Conservation (phyloP, 2,888 invertebrate species). For the Achlya flavicornis region DNA sequence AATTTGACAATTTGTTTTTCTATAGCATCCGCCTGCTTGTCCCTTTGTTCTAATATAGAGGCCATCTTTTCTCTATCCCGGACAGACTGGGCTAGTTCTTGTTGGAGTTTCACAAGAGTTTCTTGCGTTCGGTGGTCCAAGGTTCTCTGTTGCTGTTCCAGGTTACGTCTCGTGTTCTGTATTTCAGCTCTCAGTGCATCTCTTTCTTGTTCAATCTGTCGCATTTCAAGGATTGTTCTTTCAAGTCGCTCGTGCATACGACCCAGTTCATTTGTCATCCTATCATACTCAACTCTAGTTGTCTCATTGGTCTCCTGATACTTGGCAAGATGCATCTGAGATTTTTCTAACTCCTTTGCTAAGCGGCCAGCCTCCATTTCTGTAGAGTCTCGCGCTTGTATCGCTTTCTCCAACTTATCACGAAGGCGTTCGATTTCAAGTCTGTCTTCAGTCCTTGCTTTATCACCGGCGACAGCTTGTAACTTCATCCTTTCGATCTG, state of each 20-base stretch:
- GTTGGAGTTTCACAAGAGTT: conserved; percentile 88
- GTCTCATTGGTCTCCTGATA: conserved; percentile 93
- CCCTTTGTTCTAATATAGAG: conserved; percentile 90
- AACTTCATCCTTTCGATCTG: conserved; percentile 91
- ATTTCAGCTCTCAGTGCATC: conserved; percentile 88
- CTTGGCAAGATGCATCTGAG: conserved; percentile 92
- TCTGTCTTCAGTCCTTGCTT: conserved; percentile 86
- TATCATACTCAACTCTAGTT: conserved; percentile 92
- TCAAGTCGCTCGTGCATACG: conserved; percentile 92
- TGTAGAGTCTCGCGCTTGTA: conserved; percentile 91
- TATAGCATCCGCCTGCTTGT: conserved; percentile 90
- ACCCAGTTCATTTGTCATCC: conserved; percentile 91
- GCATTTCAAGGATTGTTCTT: conserved; percentile 87
- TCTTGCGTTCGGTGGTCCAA: conserved; percentile 88
- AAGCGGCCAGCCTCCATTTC: conserved; percentile 93
- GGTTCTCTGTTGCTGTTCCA: conserved; percentile 86
- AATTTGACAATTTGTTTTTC: conserved; percentile 94
- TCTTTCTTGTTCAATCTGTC: conserved; percentile 88
- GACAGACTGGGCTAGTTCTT: conserved; percentile 88
- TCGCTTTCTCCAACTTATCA: conserved; percentile 93
- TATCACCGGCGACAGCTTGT: conserved; percentile 86
- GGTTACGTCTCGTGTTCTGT: conserved; percentile 85
- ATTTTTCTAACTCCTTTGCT: conserved; percentile 93
- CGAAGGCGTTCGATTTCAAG: conserved; percentile 93
- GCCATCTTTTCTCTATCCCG: conserved; percentile 91